Conservation (phyloP, 2,888 invertebrate genomes). For the Drosophila antonietae region DNA sequence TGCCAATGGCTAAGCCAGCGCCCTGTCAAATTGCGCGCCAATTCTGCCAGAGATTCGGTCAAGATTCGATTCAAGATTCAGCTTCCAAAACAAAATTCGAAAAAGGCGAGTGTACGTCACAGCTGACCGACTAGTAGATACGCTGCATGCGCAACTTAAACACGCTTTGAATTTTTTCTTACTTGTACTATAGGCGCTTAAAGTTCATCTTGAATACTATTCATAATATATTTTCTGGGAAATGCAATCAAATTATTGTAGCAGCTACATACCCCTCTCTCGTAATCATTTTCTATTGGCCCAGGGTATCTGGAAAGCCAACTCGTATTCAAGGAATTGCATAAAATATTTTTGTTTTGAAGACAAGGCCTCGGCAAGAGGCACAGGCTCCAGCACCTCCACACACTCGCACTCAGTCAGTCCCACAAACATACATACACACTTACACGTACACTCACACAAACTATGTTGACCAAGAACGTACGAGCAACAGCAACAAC, state of each 20-base stretch:
- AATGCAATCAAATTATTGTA: no score
- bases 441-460: slow-evolving; percentile 25
- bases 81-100: slow-evolving; percentile 30
- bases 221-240: not conserved
- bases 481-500: slow-evolving; percentile 48
- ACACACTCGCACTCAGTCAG: not conserved
- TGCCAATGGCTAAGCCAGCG: slow-evolving; percentile 21
- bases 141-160: not conserved
- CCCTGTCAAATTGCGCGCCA: slow-evolving; percentile 80
- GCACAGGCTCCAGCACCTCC: slow-evolving; percentile 55
- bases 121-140: slow-evolving; percentile 4
- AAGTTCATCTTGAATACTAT: not conserved
- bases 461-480: slow-evolving; percentile 69
- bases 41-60: slow-evolving; percentile 67
- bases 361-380: slow-evolving; percentile 72
- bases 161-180: not conserved
- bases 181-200: not conserved
- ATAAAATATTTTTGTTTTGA: slow-evolving; percentile 75
- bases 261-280: not conserved
- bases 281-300: not conserved
- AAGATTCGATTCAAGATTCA: slow-evolving; percentile 45
- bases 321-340: slow-evolving; percentile 79
- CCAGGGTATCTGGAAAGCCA: slow-evolving; percentile 32
- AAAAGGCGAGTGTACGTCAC: slow-evolving; percentile 5
- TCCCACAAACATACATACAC: slow-evolving; percentile 18